Evolutionary conservation across 2,797 vertebrate genomes (phyloP).

Genomic region (Hafferia zeledoni): DNA sequence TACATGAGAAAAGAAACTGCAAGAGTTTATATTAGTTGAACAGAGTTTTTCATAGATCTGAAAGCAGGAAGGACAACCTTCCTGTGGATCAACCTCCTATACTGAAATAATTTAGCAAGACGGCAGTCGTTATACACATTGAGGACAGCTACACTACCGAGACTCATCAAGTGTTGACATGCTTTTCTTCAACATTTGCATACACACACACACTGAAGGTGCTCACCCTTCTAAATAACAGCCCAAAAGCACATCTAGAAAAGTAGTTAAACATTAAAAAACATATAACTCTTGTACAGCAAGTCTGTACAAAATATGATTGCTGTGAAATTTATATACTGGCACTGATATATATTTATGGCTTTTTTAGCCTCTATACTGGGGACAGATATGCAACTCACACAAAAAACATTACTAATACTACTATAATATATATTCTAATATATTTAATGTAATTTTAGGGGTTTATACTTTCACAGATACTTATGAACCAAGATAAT

Average conservation of each 20-base stretch:
- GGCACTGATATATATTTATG: not conserved
- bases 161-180: not conserved
- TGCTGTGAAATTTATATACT: not conserved
- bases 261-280: not conserved
- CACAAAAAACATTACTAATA: not conserved
- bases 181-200: not conserved
- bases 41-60: not conserved
- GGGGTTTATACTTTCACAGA: not conserved
- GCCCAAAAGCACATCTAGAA: not conserved
- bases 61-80: not conserved
- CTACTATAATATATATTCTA: not conserved
- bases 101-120: not conserved
- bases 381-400: not conserved
- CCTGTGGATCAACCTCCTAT: not conserved
- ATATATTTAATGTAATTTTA: not conserved
- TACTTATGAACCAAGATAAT: not conserved
- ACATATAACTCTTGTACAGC: not conserved
- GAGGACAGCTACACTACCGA: not conserved
- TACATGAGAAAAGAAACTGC: not conserved
- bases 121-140: not conserved
- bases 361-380: not conserved
- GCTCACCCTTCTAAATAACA: not conserved
- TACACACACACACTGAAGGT: not conserved
- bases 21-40: not conserved
- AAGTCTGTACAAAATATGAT: not conserved